Base-by-base conservation (phyloP, 2,113 vertebrate species). In the Rhinogobius similis region DNA sequence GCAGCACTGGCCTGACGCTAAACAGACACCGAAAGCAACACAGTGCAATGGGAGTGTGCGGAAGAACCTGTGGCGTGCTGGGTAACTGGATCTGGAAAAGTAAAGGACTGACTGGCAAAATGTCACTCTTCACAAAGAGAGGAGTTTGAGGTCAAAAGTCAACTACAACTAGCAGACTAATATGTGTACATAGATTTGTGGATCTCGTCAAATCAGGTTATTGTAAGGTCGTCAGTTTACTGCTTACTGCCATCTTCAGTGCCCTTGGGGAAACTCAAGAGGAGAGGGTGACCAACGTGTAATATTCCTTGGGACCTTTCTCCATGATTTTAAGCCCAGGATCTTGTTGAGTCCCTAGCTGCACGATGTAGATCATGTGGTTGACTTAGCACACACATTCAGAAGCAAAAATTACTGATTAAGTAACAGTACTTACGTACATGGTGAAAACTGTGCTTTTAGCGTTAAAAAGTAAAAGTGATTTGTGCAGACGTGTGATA, bases 1-100 rank as follows among this genome's bases (percentile, higher is more conserved):
- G 52, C 21, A 13, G 62, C 24, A 10, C 36, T 65, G 8, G 11
- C 44, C 70, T 91, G 89, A 92, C 23, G 72, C 71, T 87, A 81
- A 89, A 48, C 91, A 92, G 91, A 81, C 46, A 38, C 43, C 53
- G 23, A 46, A 66, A 48, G 68, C 79, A 79, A 70, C 75, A 55
- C 67, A 50, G 70, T 26, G 76, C 46, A 70, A 63, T 29, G 50
- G 76, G 65, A 76, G 70, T 10, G 2, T 56, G 68, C 2, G 52
- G 78, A 77, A 78, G 81, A 75, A 69, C 70, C 66, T 29, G 46
- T 56, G 73, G 86, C 83, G 83, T 75, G 67, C 79, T 84, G 75
- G 77, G 88, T 79, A 88, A 86, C 27, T 21, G 71, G 62, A 85
- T 77, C 82, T 46, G 72, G 63, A 38, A 62, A 80, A 58, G 72